phyloP scores from a whole-genome alignment of 2,797 vertebrate genomes.

The Ibycter americanus region DNA sequence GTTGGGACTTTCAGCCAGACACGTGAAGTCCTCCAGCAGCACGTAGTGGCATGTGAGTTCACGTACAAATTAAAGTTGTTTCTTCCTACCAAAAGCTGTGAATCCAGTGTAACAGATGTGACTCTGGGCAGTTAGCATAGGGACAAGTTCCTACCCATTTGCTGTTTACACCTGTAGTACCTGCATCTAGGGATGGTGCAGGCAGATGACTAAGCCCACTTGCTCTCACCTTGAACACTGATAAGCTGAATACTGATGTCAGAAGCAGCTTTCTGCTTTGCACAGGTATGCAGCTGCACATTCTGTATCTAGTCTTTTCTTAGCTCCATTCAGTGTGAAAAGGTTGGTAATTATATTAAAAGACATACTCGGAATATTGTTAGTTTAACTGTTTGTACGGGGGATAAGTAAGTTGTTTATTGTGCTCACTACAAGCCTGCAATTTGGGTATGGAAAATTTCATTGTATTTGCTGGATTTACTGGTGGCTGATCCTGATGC shows the following conservation, averaged over 20 bases:
- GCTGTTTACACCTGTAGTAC: neutral
- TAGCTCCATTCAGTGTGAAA: neutral
- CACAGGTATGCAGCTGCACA: neutral
- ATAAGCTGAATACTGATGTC: neutral
- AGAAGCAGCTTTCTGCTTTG: neutral
- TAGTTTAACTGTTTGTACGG: neutral
- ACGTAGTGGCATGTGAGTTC: rapidly evolving
- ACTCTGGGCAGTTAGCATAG: neutral
- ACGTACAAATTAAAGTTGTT: neutral
- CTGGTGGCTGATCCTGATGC: neutral
- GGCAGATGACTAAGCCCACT: neutral
- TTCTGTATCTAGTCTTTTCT: neutral
- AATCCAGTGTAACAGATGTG: too few species aligned
- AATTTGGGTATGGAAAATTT: neutral
- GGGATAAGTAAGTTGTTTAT: neutral
- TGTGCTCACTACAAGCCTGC: neutral
- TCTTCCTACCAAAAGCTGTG: neutral
- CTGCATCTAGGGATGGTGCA: neutral
- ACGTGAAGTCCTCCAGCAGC: too few species aligned
- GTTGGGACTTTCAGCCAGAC: neutral
- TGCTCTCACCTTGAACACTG: neutral
- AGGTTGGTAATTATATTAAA: neutral
- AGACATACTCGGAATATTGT: neutral
- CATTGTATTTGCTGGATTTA: neutral
- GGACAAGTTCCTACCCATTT: neutral